A percentile compares a stretch with the other conserved stretches of the same genome.
Conservation (phyloP, 2,113 vertebrate species). For the Lichenostomus cassidix region DNA sequence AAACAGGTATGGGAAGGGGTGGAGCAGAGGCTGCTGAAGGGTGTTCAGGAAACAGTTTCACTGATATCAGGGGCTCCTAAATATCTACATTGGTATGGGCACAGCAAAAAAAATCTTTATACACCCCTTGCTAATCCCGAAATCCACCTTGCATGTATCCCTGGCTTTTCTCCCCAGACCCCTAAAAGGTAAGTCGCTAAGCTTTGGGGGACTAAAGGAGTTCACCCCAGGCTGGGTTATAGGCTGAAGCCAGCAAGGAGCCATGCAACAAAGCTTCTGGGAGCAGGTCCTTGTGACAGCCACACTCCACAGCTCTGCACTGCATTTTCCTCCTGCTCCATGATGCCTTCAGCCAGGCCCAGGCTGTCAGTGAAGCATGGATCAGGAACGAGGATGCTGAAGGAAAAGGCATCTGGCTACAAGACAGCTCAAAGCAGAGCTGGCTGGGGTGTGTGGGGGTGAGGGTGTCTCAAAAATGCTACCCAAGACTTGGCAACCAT, state of each 20-base stretch:
- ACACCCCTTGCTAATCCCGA: background rate
- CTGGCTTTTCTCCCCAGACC: background rate
- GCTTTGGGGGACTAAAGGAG: background rate
- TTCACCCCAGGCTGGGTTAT: background rate
- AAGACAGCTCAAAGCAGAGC: background rate
- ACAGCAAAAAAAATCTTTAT: background rate
- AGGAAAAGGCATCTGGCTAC: background rate
- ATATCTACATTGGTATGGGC: background rate
- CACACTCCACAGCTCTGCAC: background rate
- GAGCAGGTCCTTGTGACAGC: background rate
- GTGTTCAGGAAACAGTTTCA: background rate
- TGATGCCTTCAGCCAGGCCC: background rate
- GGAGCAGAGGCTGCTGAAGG: background rate
- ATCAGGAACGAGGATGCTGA: background rate
- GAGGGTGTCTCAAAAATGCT: fast-evolving
- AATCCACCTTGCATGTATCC: background rate
- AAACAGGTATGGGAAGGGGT: constrained; percentile 70
- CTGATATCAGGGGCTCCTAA: background rate
- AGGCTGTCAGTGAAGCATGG: background rate
- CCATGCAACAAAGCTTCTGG: background rate
- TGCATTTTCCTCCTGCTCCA: background rate
- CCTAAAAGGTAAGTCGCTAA: background rate
- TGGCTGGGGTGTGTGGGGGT: no score
- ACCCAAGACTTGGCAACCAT: background rate
- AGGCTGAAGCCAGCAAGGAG: background rate